Conservation (phyloP, 1,140 invertebrate species). For the Neelides sp. region DNA sequence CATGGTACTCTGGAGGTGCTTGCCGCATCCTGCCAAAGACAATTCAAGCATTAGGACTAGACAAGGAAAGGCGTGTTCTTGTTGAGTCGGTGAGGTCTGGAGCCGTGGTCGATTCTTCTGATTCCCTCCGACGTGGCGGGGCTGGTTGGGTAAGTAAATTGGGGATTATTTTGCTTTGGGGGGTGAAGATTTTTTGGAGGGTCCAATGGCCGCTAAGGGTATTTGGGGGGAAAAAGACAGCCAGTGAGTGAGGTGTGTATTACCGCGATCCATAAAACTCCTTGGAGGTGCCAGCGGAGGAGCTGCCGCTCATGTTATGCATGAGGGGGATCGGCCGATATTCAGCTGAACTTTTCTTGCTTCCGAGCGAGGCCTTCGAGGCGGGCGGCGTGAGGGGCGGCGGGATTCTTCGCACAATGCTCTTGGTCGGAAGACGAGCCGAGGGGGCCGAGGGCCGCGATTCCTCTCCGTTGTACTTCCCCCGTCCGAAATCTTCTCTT, state of each 20-base stretch:
- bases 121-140: not conserved
- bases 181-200: not conserved
- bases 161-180: not conserved
- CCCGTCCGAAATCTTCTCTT: conserved; percentile 12
- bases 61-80: not conserved
- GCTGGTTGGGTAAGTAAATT: not conserved
- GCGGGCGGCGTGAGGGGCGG: conserved; percentile 18
- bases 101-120: not conserved
- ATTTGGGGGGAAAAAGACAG: not conserved
- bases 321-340: conserved; percentile 15
- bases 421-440: no score
- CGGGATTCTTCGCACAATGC: conserved; percentile 20
- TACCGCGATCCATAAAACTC: conserved; percentile 30
- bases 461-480: conserved; percentile 6
- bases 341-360: conserved; percentile 10
- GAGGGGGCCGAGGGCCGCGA: conserved; percentile 13
- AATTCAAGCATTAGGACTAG: conserved; percentile 1
- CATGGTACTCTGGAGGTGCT: conserved; percentile 21
- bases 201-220: not conserved
- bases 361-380: conserved; percentile 1
- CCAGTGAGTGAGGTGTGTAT: conserved; percentile 2
- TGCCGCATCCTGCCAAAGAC: conserved; percentile 13
- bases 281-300: conserved; percentile 11
- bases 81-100: not conserved
- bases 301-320: conserved; percentile 15